These are phyloP conservation scores for Amazona guildingii DNA, from an alignment of 2,113 vertebrate species.

Conservation along the genomic window DNA sequence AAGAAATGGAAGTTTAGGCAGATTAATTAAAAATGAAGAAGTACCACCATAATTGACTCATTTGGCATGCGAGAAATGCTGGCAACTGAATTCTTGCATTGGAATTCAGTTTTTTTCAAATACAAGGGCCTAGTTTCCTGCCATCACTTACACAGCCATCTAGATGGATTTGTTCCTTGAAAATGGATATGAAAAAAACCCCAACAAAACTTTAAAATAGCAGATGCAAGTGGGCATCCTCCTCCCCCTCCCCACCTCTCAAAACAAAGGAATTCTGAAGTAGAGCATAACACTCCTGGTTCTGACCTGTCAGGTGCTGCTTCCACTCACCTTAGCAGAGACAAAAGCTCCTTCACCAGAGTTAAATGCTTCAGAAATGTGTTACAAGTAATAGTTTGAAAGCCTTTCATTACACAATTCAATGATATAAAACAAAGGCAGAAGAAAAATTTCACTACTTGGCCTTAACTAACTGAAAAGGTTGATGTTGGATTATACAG, in stretches of 20 bases:
- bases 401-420: background rate
- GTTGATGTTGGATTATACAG: background rate
- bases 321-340: background rate
- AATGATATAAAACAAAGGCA: background rate
- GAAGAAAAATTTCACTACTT: background rate
- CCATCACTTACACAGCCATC: background rate
- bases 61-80: background rate
- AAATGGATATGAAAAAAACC: background rate
- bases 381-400: background rate
- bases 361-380: background rate
- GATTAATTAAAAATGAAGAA: background rate
- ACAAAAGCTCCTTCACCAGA: background rate
- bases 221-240: background rate
- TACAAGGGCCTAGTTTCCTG: background rate
- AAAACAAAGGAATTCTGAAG: background rate
- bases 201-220: background rate
- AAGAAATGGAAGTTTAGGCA: background rate
- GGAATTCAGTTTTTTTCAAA: background rate
- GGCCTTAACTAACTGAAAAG: background rate
- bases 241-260: background rate
- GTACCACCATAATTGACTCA: background rate
- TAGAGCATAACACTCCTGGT: background rate
- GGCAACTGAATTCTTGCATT: background rate
- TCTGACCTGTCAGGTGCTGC: background rate
- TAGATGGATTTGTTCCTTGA: background rate